Base-by-base conservation (phyloP, 2,113 vertebrate genomes). In the Crypturellus undulatus region DNA sequence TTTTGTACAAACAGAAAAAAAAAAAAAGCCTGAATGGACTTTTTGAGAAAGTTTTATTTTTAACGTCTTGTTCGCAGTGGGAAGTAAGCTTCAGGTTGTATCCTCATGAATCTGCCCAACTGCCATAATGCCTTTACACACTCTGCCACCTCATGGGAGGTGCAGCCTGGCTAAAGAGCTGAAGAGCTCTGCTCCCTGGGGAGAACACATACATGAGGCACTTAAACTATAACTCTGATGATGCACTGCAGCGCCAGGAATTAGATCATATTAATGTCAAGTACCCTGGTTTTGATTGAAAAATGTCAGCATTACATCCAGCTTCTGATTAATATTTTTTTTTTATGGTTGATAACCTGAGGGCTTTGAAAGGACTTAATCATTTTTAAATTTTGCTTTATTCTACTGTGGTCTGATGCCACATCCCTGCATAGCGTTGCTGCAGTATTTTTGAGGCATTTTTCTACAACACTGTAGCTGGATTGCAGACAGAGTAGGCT, bases 231-330 rank as follows among this genome's bases (percentile, higher is more conserved):
- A 68, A 9, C 16, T 58, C 36, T 80, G 76, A 78, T n/a, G 45
- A 3, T 76, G 32, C 28, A 72, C 0, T 1, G 10, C 30, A 51
- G 15, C 28, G 28, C 32, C 69, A 60, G 38, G 28, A 75, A 34
- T 2, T 81, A 38, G 22, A 64, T 79, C 47, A 64, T 24, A 28
- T 24, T 70, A 34, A 68, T 58, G 52, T 52, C 24, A 79, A 63
- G 18, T 28, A 54, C 12, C 4, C n/a, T 45, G 30, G 4, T 80
- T 94, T 80, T 87, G 56, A 59, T 10, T 60, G 32, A 75, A 90
- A 93, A 94, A 85, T 34, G 12, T 73, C 79, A 86, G 28, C 9
- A 34, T 56, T 79, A 60, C 16, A 52, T 58, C 34, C 80, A 70
- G 12, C n/a, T 45, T 64, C 62, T 38, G 30, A 17, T 6, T 32